These are phyloP conservation scores for Ylistrum balloti DNA, from an alignment of 1,140 invertebrate genomes.

Conservation along the genomic window DNA sequence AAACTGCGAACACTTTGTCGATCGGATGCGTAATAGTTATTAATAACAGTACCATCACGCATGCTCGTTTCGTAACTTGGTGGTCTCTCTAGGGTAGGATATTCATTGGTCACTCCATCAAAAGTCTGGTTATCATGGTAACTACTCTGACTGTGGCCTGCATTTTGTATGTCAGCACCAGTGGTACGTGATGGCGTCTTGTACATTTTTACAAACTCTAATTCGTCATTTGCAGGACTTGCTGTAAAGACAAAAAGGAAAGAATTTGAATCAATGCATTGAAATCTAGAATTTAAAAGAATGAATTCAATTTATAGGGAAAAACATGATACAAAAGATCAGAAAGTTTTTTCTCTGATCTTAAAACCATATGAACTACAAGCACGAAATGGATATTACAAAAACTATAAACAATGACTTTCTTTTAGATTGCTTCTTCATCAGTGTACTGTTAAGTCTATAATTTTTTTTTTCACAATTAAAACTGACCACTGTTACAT, in stretches of 20 bases:
- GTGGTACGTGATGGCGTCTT: slow-evolving; percentile 71
- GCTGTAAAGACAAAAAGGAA: slow-evolving; percentile 69
- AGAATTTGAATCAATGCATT: too few species aligned
- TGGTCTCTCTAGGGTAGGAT: slow-evolving; percentile 71
- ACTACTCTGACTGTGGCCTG: slow-evolving; percentile 41
- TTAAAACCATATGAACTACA: too few species aligned
- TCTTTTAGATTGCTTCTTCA: too few species aligned
- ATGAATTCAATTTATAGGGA: too few species aligned
- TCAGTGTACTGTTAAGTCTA: too few species aligned
- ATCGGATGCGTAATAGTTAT: slow-evolving; percentile 72
- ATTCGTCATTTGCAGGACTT: slow-evolving; percentile 79
- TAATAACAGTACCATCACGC: slow-evolving; percentile 66
- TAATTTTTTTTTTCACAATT: too few species aligned
- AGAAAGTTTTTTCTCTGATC: too few species aligned
- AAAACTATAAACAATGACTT: too few species aligned
- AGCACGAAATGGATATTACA: too few species aligned
- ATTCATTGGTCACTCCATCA: slow-evolving; percentile 63
- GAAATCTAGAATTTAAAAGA: too few species aligned
- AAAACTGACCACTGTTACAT: too few species aligned
- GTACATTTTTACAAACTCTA: slow-evolving; percentile 82
- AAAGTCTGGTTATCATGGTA: slow-evolving; percentile 68
- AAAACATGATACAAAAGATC: too few species aligned
- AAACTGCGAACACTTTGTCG: slow-evolving; percentile 76
- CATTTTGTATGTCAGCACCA: not conserved
- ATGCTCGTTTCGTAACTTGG: slow-evolving; percentile 79